A percentile compares a stretch with the other conserved stretches of the same genome.
Evolutionary conservation across 2,113 vertebrate species (phyloP).

Genomic region (Tragelaphus scriptus): DNA sequence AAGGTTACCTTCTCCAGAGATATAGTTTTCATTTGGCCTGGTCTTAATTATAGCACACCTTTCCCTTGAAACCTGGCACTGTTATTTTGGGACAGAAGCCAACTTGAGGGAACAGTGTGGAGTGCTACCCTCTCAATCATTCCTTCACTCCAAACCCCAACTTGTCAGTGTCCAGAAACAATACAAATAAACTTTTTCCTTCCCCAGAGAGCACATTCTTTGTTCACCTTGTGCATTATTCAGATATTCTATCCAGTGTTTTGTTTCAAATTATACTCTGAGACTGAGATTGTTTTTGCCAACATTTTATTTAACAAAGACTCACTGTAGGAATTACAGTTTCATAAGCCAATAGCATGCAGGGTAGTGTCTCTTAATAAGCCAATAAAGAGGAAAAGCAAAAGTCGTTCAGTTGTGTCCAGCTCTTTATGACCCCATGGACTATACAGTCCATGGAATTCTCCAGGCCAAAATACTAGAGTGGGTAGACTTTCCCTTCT

Average conservation of each 20-base stretch:
- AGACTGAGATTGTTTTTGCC: neutral
- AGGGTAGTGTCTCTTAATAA: neutral
- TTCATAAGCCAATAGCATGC: neutral
- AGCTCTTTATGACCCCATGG: neutral
- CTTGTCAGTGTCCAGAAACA: neutral
- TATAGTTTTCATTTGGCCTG: neutral
- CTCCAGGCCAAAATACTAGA: neutral
- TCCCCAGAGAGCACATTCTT: neutral
- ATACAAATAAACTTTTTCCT: neutral
- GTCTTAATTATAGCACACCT: neutral
- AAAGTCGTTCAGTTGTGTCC: neutral
- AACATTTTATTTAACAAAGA: neutral
- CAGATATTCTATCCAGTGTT: neutral
- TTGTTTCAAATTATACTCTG: neutral
- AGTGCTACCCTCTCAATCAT: neutral
- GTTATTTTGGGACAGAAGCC: neutral
- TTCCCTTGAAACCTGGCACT: neutral
- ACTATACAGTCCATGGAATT: neutral
- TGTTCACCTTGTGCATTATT: neutral
- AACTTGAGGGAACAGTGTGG: neutral
- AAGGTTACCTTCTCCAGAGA: neutral
- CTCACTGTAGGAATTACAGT: neutral
- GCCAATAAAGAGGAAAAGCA: neutral
- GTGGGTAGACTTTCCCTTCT: neutral
- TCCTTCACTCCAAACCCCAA: neutral